Evolutionary conservation across 2,888 invertebrate species (phyloP).

Genomic region (Microchrysa polita): DNA sequence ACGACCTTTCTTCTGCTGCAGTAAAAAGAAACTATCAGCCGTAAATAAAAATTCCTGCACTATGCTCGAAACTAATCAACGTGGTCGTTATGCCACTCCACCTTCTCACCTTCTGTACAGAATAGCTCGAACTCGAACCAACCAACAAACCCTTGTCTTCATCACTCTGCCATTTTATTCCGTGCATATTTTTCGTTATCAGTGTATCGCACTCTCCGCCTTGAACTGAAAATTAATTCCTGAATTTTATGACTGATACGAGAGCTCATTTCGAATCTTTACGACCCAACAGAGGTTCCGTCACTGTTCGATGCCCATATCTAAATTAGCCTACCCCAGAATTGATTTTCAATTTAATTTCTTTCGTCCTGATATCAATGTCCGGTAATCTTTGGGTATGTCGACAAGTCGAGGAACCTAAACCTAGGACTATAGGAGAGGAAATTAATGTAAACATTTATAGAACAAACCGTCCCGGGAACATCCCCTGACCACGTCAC

Average conservation of each 20-base stretch:
- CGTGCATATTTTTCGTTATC: neutral
- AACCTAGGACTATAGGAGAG: neutral
- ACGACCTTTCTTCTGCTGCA: neutral
- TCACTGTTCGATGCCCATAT: constrained; percentile 24
- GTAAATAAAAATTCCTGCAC: constrained; percentile 9
- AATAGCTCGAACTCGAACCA: too few species aligned
- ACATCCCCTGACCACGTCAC: neutral
- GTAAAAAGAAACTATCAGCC: constrained; percentile 38
- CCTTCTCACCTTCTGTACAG: neutral
- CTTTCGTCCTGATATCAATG: neutral
- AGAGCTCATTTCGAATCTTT: constrained; percentile 46
- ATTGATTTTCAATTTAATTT: constrained; percentile 49
- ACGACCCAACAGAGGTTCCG: constrained; percentile 31
- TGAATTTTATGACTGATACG: constrained; percentile 48
- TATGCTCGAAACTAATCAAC: constrained; percentile 19
- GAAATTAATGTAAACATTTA: too few species aligned
- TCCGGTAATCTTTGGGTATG: neutral
- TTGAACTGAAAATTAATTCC: constrained; percentile 46
- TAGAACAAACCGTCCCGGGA: neutral
- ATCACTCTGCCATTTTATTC: neutral
- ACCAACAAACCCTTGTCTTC: neutral
- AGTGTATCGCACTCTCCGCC: neutral
- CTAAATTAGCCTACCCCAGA: constrained; percentile 45
- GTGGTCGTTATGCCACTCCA: neutral
- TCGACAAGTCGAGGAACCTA: neutral